These are phyloP conservation scores for Sturmia bella DNA, from an alignment of 2,888 invertebrate species.

Conservation along the genomic window DNA sequence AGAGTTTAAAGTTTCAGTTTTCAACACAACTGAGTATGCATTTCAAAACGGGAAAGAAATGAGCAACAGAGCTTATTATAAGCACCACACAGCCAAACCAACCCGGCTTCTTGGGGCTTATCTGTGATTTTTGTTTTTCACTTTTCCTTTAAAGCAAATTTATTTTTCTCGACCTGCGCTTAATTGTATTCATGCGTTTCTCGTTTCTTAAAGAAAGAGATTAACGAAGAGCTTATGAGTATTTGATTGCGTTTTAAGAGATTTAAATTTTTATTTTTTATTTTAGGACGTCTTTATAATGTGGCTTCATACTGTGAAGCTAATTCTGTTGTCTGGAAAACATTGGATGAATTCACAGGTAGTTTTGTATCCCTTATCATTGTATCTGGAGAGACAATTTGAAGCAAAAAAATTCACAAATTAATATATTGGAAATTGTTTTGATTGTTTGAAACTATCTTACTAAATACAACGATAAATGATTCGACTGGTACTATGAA, in stretches of 20 bases:
- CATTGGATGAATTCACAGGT: conserved; percentile 16
- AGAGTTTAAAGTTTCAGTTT: conserved; percentile 67
- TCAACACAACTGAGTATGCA: conserved; percentile 43
- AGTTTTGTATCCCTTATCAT: too few relatives aligned
- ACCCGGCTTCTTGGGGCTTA: conserved; percentile 50
- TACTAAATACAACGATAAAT: too few relatives aligned
- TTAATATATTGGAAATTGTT: too few relatives aligned
- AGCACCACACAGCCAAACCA: conserved; percentile 25
- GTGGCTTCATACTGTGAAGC: conserved; percentile 36
- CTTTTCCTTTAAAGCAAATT: background rate
- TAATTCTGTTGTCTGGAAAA: conserved; percentile 41
- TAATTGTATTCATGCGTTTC: conserved; percentile 26
- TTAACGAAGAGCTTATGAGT: conserved; percentile 12
- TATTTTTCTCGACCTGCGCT: conserved; percentile 58
- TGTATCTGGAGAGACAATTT: too few relatives aligned
- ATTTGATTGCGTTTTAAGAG: conserved; percentile 16
- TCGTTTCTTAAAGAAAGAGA: background rate
- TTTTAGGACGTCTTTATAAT: conserved; percentile 29
- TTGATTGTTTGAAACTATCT: too few relatives aligned
- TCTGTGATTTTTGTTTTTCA: conserved; percentile 13
- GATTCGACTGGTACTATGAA: too few relatives aligned
- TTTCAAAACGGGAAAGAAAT: conserved; percentile 40
- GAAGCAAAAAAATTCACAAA: too few relatives aligned
- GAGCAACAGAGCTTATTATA: conserved; percentile 40
- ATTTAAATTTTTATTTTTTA: background rate